phyloP scores from a whole-genome alignment of 2,113 vertebrate species.

The Takifugu flavidus region DNA sequence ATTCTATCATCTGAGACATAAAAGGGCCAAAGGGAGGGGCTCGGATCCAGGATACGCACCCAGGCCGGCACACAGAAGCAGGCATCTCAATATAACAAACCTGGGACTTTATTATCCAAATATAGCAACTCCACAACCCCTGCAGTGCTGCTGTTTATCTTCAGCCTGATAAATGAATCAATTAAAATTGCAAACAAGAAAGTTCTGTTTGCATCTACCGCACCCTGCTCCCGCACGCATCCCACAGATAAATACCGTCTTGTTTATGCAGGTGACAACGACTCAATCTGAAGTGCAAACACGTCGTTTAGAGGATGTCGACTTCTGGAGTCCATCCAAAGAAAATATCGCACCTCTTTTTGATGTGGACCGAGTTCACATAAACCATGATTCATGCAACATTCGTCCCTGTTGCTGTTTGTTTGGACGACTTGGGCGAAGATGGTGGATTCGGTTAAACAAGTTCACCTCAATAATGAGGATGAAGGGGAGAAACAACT shows the following conservation, averaged over 20 bases:
- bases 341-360: background rate
- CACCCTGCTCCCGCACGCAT: background rate
- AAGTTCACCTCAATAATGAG: slow-evolving; percentile 6
- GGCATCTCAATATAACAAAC: too few relatives aligned
- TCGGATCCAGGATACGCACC: too few relatives aligned
- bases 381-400: too few relatives aligned
- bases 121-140: too few relatives aligned
- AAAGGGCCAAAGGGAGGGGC: slow-evolving; percentile 18
- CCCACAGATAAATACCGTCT: background rate
- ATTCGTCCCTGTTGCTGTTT: background rate
- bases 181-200: background rate
- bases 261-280: background rate
- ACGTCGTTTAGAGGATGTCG: background rate
- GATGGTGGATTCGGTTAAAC: slow-evolving; percentile 3
- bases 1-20: slow-evolving; percentile 46
- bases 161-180: too few relatives aligned
- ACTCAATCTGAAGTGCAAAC: background rate
- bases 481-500: background rate
- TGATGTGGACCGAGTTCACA: background rate
- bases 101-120: too few relatives aligned
- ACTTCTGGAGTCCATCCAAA: background rate
- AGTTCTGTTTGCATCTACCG: background rate
- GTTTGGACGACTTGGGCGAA: background rate
- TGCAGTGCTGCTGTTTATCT: too few relatives aligned
- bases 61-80: too few relatives aligned